Evolutionary conservation across 2,113 vertebrate species (phyloP).

Genomic region (Ranitomeya variabilis): DNA sequence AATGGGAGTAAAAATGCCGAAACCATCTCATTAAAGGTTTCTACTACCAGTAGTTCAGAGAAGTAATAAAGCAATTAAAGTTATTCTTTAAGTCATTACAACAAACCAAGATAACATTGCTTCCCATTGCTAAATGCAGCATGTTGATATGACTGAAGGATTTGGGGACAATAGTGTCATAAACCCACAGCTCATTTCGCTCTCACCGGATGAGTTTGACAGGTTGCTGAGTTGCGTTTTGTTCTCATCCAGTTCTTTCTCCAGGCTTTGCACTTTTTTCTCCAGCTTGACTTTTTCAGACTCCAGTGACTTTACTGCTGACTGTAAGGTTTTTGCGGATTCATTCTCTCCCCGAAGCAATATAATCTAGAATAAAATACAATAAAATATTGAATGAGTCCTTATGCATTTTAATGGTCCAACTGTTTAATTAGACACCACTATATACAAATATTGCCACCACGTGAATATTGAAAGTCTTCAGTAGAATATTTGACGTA

Average conservation of each 20-base stretch:
- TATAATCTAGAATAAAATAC: conserved; percentile 72
- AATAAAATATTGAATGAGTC: not conserved
- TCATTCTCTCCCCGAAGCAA: conserved; percentile 80
- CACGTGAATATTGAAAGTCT: too few relatives aligned
- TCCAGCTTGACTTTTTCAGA: conserved; percentile 85
- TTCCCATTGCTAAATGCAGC: not conserved
- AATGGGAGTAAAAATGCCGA: too few relatives aligned
- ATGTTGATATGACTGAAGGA: not conserved
- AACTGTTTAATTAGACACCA: not conserved
- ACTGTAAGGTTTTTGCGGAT: conserved; percentile 80
- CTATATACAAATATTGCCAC: not conserved
- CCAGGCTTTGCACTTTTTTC: conserved; percentile 82
- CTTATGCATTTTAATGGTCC: not conserved
- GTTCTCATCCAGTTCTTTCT: conserved; percentile 78
- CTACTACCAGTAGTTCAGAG: too few relatives aligned
- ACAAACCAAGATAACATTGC: not conserved
- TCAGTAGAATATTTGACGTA: too few relatives aligned
- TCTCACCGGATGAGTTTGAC: conserved; percentile 70
- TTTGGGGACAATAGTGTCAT: not conserved
- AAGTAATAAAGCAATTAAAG: too few relatives aligned
- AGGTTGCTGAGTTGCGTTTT: conserved; percentile 68
- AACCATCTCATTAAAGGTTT: too few relatives aligned
- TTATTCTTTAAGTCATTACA: not conserved
- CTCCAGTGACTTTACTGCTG: conserved; percentile 81
- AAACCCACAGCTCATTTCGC: not conserved